These are phyloP conservation scores for Drosophila rubida DNA, from an alignment of 2,888 invertebrate species.

Conservation along the genomic window DNA sequence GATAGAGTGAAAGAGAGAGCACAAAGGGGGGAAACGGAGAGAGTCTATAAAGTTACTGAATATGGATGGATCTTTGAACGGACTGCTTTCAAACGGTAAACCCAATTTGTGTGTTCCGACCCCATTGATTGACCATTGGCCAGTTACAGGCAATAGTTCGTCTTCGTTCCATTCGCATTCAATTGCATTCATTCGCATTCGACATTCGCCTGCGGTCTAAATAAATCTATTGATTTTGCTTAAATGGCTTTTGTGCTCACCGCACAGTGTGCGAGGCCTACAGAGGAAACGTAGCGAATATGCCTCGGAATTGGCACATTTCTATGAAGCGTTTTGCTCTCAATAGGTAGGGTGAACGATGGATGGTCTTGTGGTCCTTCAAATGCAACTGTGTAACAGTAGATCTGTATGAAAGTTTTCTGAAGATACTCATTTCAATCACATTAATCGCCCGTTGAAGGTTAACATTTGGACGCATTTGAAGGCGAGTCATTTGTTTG, in stretches of 20 bases:
- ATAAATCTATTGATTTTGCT: conserved; percentile 74
- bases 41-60: conserved; percentile 9
- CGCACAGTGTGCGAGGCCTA: neutral
- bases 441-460: no score
- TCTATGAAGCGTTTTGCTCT: conserved; percentile 30
- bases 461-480: no score
- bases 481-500: no score
- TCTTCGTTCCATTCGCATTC: conserved; percentile 2
- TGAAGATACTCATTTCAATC: no score
- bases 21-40: neutral
- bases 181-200: conserved; percentile 15
- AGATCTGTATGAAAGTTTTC: neutral
- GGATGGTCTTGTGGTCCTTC: neutral
- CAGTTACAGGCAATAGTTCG: conserved; percentile 3
- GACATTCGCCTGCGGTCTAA: conserved; percentile 64
- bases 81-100: conserved; percentile 15
- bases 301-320: conserved; percentile 53
- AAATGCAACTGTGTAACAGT: neutral
- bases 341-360: neutral
- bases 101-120: conserved; percentile 25
- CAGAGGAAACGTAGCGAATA: conserved; percentile 28
- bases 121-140: conserved; percentile 16
- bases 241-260: conserved; percentile 70
- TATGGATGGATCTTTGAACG: conserved; percentile 11
- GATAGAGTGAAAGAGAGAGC: neutral